phyloP scores from a whole-genome alignment of 2,797 vertebrate species.

The Sebastes matsubarae region DNA sequence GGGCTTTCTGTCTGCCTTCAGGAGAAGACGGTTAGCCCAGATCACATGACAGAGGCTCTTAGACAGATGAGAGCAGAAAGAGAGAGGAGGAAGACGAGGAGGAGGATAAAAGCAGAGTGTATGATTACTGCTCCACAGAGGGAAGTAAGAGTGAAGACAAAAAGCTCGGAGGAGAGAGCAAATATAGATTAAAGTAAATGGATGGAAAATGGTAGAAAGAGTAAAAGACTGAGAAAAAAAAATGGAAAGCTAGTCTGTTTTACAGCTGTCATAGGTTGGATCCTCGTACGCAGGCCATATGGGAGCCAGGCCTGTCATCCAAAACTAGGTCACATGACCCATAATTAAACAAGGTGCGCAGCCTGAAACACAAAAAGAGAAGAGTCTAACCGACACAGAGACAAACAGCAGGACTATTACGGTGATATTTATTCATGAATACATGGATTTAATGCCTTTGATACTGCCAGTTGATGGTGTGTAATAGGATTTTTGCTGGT shows the following conservation, averaged over 20 bases:
- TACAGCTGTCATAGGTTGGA: conserved; percentile 71
- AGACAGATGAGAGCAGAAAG: conserved; percentile 51
- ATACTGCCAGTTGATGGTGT: neutral
- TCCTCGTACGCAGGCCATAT: conserved; percentile 64
- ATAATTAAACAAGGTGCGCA: conserved; percentile 59
- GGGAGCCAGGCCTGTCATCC: conserved; percentile 56
- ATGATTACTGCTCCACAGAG: conserved; percentile 42
- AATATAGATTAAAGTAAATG: conserved; percentile 28
- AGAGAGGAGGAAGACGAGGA: conserved; percentile 28
- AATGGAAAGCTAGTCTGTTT: conserved; percentile 28
- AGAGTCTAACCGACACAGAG: neutral
- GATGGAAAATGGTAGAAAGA: conserved; percentile 5
- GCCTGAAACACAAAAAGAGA: conserved; percentile 29
- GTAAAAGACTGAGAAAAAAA: neutral
- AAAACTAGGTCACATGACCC: conserved; percentile 75
- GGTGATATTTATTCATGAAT: neutral
- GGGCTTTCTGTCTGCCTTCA: conserved; percentile 51
- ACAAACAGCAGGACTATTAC: neutral
- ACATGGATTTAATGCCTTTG: neutral
- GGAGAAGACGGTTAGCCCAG: conserved; percentile 48
- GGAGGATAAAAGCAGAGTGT: conserved; percentile 41
- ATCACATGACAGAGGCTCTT: conserved; percentile 69
- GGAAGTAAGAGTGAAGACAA: conserved; percentile 32
- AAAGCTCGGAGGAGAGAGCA: conserved; percentile 22
- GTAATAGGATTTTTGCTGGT: conserved; percentile 11